phyloP scores from a whole-genome alignment of 2,888 invertebrate genomes.

The Pseudoips prasinana region DNA sequence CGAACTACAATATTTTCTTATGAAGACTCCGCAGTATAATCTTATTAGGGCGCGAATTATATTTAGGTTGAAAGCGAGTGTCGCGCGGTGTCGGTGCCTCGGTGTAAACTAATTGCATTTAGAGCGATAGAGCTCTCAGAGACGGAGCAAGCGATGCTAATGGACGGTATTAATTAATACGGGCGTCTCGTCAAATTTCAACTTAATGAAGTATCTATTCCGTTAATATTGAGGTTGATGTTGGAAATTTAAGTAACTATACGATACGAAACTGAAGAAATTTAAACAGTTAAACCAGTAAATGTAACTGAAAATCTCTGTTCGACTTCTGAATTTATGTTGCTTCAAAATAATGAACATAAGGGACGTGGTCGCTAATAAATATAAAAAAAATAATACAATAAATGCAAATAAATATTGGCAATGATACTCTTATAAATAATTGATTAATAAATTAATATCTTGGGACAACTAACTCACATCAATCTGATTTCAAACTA shows the following conservation, averaged over 20 bases:
- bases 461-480: too few species aligned
- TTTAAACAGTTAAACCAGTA: too few species aligned
- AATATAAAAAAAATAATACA: too few species aligned
- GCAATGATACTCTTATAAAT: too few species aligned
- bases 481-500: too few species aligned
- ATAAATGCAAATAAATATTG: too few species aligned
- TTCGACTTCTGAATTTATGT: too few species aligned
- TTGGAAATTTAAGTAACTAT: constrained; percentile 11
- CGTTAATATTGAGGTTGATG: constrained; percentile 39
- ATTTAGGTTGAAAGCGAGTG: constrained; percentile 68
- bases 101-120: constrained; percentile 73
- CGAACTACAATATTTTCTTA: constrained; percentile 63
- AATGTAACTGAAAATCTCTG: too few species aligned
- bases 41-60: constrained; percentile 70
- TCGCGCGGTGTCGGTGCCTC: constrained; percentile 61
- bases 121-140: constrained; percentile 65
- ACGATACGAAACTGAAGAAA: background rate
- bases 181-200: constrained; percentile 71
- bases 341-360: too few species aligned
- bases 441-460: too few species aligned
- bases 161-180: constrained; percentile 78
- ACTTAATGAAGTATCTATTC: constrained; percentile 60
- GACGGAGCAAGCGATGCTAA: constrained; percentile 73
- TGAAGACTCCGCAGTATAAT: constrained; percentile 64
- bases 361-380: too few species aligned